Evolutionary conservation across 2,113 vertebrate species (phyloP).

Genomic region (Pygoscelis adeliae): DNA sequence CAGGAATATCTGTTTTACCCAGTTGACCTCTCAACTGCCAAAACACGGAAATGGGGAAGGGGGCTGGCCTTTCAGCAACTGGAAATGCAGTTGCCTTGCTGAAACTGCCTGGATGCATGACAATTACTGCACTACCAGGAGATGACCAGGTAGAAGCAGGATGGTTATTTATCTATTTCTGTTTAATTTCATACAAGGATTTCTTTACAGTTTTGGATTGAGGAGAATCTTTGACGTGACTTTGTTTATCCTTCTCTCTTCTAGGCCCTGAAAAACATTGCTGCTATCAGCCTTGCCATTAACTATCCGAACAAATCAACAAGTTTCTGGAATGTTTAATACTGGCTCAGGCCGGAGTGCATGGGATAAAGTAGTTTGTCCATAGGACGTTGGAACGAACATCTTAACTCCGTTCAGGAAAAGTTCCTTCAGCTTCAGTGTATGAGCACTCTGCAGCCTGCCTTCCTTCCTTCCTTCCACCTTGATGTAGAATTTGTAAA

Average conservation of each 20-base stretch:
- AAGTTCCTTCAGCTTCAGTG: constrained; percentile 47
- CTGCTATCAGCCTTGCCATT: constrained; percentile 98
- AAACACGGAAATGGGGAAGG: not conserved
- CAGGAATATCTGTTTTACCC: not conserved
- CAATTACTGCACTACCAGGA: not conserved
- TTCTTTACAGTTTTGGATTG: not conserved
- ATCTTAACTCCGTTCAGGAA: constrained; percentile 50
- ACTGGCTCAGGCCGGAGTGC: constrained; percentile 63
- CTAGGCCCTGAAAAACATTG: constrained; percentile 96
- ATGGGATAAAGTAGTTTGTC: constrained; percentile 51
- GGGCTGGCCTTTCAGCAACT: not conserved
- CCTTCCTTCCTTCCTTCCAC: constrained; percentile 55
- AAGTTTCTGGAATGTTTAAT: constrained; percentile 85
- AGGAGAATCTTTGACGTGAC: not conserved
- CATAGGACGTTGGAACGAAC: constrained; percentile 50
- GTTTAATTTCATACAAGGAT: not conserved
- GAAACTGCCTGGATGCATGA: not conserved
- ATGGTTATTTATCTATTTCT: not conserved
- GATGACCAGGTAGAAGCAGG: not conserved
- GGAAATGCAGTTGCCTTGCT: not conserved
- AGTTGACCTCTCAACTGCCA: not conserved
- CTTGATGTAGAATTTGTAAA: constrained; percentile 59
- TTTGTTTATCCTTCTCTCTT: constrained; percentile 11
- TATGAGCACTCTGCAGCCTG: constrained; percentile 66
- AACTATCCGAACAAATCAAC: constrained; percentile 98